Percentiles rank a stretch among this genome's conserved stretches.
phyloP scores from a whole-genome alignment of 2,113 vertebrate species.

The Pangasianodon gigas region DNA sequence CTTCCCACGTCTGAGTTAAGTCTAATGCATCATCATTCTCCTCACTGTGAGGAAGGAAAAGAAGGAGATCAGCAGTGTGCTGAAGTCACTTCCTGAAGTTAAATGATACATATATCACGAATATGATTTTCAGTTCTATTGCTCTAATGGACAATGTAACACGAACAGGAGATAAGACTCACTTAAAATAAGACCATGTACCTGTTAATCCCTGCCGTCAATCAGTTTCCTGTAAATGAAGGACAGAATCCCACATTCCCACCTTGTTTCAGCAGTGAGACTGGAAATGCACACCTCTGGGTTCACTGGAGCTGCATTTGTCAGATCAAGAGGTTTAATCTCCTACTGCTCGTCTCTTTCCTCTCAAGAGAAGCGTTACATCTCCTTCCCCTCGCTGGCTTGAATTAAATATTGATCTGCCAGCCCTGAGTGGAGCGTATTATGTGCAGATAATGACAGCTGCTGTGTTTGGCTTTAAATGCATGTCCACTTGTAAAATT shows the following conservation, averaged over 20 bases:
- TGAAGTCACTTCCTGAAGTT: background rate
- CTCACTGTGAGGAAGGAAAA: no score
- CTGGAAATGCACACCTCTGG: background rate
- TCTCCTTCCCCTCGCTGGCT: slow-evolving; percentile 11
- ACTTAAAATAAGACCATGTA: background rate
- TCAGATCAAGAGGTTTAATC: slow-evolving; percentile 23
- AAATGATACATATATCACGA: background rate
- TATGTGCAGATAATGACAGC: slow-evolving; percentile 17
- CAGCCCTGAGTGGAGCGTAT: background rate
- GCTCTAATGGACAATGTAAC: background rate
- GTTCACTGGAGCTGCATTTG: slow-evolving; percentile 10
- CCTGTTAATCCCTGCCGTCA: background rate
- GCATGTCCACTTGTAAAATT: background rate
- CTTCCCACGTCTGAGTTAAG: background rate
- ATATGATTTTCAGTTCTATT: background rate
- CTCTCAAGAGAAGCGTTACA: slow-evolving; percentile 3
- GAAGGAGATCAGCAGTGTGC: background rate
- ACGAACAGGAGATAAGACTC: background rate
- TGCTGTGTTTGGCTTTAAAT: slow-evolving; percentile 1
- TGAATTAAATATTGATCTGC: slow-evolving; percentile 41
- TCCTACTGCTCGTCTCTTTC: slow-evolving; percentile 10
- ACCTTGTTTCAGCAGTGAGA: background rate
- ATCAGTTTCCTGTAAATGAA: background rate
- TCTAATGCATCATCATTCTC: background rate
- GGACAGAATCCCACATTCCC: background rate